Conservation (phyloP, 2,113 vertebrate genomes). For the Syngnathus typhle region DNA sequence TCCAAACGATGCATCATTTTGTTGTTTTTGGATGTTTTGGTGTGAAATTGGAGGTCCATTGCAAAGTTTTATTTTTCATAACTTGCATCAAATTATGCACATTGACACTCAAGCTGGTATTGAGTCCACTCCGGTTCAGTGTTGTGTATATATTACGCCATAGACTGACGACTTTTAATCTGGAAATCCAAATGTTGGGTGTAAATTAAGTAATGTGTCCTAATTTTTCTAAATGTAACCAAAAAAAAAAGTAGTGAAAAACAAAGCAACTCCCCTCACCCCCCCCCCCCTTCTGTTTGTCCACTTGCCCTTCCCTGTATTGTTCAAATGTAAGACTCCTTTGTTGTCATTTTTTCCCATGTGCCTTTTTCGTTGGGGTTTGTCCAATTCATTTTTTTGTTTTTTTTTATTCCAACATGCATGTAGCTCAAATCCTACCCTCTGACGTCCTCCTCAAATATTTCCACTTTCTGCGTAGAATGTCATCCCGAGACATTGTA, state of each 20-base stretch:
- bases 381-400: not conserved
- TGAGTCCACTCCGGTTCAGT: not conserved
- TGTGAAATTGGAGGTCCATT: conserved; percentile 8
- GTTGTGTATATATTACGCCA: not conserved
- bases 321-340: not conserved
- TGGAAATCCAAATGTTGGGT: not conserved
- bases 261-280: not conserved
- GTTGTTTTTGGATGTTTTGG: conserved; percentile 3
- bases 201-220: not conserved
- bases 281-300: not conserved
- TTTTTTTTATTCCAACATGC: conserved; percentile 8
- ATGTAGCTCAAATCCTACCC: not conserved
- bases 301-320: not conserved
- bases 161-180: not conserved
- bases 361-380: not conserved
- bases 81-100: not conserved
- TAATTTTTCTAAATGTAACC: not conserved
- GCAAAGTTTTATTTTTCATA: conserved; percentile 9
- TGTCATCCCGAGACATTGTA: not conserved
- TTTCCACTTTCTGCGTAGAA: not conserved
- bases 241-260: not conserved
- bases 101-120: not conserved
- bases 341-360: conserved; percentile 6
- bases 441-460: not conserved
- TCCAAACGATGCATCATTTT: not conserved